Evolutionary conservation across 23 tunicate species (phyloP), one percentile per base, ranked within the genome.

Genomic region (Phallusia fumigata): DNA sequence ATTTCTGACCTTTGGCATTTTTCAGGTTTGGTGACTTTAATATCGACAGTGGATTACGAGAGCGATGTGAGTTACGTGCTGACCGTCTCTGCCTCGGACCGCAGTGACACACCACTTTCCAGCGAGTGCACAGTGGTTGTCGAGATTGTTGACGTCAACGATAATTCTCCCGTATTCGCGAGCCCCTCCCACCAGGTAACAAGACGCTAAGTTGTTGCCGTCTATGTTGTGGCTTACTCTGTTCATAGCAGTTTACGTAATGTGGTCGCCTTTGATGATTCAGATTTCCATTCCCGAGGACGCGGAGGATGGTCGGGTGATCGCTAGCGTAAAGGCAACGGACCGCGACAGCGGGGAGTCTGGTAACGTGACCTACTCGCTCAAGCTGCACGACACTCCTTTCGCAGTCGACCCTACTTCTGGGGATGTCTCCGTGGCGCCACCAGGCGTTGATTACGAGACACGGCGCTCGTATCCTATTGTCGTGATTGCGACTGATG

Each of bases 111-210:
- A 26, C 92, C 92, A 8, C 87, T 88, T 22, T 72, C 87, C 1
- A 79, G 64, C 34, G 92, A 88, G 30, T 88, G 87, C 40, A 78
- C 80, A 8, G 31, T 88, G 73, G 35, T n/a, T 8, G 72, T 88
- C 19, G 44, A 69, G 32, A 80, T 90, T 1, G 31, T 35, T 13
- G 95, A 90, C 53, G 95, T 90, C 73, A 90, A 90, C 75, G 95
- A 90, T 73, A 90, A 90, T 72, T 26, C 84, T 18, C 95, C 95
- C 0, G 65, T 35, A 18, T 90, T 90, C 24, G 22, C 83, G 18
- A 28, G n/a, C 21, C 18, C 36, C 0, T 30, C 73, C 31, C 31
- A 79, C 35, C 53, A 77, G 81, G 81, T 77, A 47, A 35, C 28
- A 21, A 58, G 69, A 24, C 47, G 5, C 47, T 40, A 5, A 40